Evolutionary conservation across 2,888 invertebrate species (phyloP), one percentile per base, ranked within the genome.

Genomic region (Tromatobia lineatoria): DNA sequence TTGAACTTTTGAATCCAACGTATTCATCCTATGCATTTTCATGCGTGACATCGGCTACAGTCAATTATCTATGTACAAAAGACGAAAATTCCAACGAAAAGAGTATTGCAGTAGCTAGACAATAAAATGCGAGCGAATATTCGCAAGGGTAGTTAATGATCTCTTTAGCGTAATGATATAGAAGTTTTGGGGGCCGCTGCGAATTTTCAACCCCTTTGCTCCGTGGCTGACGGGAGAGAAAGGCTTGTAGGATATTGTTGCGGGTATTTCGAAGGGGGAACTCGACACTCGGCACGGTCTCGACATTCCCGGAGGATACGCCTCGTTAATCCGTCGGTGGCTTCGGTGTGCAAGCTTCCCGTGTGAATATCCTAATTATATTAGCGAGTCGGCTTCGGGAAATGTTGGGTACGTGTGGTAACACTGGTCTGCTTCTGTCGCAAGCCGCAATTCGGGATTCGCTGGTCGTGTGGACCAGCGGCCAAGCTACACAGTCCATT

Each of bases 331-430:
- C 89, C 90, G 87, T 86, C 87, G 88, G 89, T 89, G 87, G 83
- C 79, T 61, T 34, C 61, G 61, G 61, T 61, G 87, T 88, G 87
- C 88, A 85, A 70, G 70, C 81, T 75, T 81, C 81, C 81, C 78
- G 85, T 88, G 88, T 85, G 89, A 91, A 91, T 92, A 91, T 91
- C 89, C 88, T 91, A 91, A 89, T 92, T 92, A 90, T 91, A 91
- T 91, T 91, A 92, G 88, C 83, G 80, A 83, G 80, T 78, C 78
- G 74, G 71, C 73, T 75, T 77, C 77, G 80, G 71, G 69, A 80
- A 80, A 83, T 66, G 80, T 71, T 81, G 77, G 69, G 70, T 59
- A 10, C 18, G 50, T 70, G 69, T 59, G 47, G 34, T 50, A 52
- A 29, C 29, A 38, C 74, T 47, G 20, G 79, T 54, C 34, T 34